Evolutionary conservation across 2,888 invertebrate species (phyloP), one percentile per base, ranked within the genome.

Genomic region (Torymus texanus): DNA sequence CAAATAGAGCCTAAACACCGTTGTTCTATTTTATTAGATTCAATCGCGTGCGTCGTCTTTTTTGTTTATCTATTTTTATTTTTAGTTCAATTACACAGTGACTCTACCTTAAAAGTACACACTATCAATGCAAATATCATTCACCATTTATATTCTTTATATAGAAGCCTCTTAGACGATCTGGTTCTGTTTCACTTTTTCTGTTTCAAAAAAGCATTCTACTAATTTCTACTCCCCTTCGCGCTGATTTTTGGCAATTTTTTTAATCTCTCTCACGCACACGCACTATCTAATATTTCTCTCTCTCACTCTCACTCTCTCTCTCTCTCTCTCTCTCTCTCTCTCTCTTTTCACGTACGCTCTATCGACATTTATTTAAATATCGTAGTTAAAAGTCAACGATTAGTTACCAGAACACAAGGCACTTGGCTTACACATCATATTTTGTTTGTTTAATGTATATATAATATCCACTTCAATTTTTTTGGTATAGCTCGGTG

Each of bases 361-460:
- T 81, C 75, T 81, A 80, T 73, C 78, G 81, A 75, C 61, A 81
- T 81, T 79, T 83, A 83, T 84, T 83, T 84, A 83, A 87, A 85
- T 87, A 87, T 86, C 85, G 85, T 88, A 87, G 88, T 87, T 87
- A 88, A 87, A 88, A 88, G 88, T 89, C 88, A 89, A 89, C 89
- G 89, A 88, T 89, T 89, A 89, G 88, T 89, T 86, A 88, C 87
- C 88, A 88, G 89, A 89, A 90, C 89, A 88, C 88, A 90, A 90
- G 90, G 90, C 90, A 90, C 90, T 90, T 90, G 87, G 87, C 89
- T 89, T 88, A 89, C 87, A 88, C 87, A 86, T 88, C 86, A 85
- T 88, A 85, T 85, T 87, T 84, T 86, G 62, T 82, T 75, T 72
- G 81, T 79, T 85, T 83, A 83, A 83, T 84, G 83, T 84, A 80